Conservation (phyloP, 2,797 vertebrate species). For the Neosalanx taihuensis region DNA sequence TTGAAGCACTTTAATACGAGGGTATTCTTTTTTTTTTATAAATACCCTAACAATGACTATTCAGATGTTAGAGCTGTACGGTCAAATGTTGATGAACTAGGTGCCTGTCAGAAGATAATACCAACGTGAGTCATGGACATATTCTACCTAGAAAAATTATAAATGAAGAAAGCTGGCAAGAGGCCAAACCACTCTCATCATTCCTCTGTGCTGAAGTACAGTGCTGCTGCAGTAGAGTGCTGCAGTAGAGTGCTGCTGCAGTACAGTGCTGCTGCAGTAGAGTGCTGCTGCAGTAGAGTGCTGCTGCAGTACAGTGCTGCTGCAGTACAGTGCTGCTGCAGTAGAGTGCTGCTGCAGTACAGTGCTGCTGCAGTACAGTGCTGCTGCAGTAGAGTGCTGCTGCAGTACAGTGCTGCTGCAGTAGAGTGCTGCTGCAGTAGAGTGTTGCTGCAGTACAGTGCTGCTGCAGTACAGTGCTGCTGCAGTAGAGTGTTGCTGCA, state of each 20-base stretch:
- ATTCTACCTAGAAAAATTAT: conserved; percentile 46
- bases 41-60: conserved; percentile 18
- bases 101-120: conserved; percentile 44
- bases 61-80: conserved; percentile 13
- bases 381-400: conserved; percentile 45
- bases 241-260: too few species aligned
- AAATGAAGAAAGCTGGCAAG: conserved; percentile 44
- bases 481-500: conserved; percentile 45
- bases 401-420: conserved; percentile 41
- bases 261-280: conserved; percentile 35
- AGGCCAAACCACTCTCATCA: conserved; percentile 63
- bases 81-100: conserved; percentile 42
- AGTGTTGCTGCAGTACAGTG: conserved; percentile 49
- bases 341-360: conserved; percentile 47
- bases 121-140: conserved; percentile 26
- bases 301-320: conserved; percentile 47
- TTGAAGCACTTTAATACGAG: background rate
- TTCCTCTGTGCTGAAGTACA: conserved; percentile 49
- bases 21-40: background rate
- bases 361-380: conserved; percentile 31
- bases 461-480: conserved; percentile 23
- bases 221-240: conserved; percentile 20
- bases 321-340: conserved; percentile 26
- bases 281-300: conserved; percentile 39
- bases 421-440: conserved; percentile 34